phyloP scores from a whole-genome alignment of 92 coral and sea anemone species.

The Zoanthus solanderi region DNA sequence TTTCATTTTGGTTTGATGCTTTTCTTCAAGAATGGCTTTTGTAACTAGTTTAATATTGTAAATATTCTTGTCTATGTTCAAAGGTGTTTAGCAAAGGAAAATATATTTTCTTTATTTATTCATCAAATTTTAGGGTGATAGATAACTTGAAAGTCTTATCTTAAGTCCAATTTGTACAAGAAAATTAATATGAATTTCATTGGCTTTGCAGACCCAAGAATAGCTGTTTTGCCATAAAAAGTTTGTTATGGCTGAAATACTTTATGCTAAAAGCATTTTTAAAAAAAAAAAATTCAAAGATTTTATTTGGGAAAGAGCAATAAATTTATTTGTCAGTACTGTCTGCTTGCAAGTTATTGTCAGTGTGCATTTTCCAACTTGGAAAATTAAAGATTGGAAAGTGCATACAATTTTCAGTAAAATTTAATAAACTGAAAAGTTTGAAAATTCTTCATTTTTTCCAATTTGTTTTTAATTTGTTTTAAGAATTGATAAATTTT shows the following conservation, averaged over 20 bases:
- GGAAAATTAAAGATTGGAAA: background rate
- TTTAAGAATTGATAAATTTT: constrained; percentile 17
- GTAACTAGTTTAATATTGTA: background rate
- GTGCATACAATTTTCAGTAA: constrained; percentile 16
- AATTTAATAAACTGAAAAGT: constrained; percentile 18
- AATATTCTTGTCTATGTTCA: background rate
- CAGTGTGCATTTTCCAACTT: background rate
- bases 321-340: background rate
- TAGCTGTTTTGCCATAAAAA: background rate
- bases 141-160: background rate
- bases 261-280: background rate
- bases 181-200: constrained; percentile 9
- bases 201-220: background rate
- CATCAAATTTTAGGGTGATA: background rate
- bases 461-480: constrained; percentile 29
- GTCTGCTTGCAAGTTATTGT: background rate
- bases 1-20: background rate
- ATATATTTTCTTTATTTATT: background rate
- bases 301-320: background rate
- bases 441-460: constrained; percentile 22
- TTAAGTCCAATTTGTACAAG: background rate
- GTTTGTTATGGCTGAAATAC: background rate
- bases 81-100: background rate
- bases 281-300: background rate
- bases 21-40: background rate